A percentile compares a stretch with the other conserved stretches of the same genome.
Conservation (phyloP, 2,797 vertebrate species). For the Crocodylus rhombifer region DNA sequence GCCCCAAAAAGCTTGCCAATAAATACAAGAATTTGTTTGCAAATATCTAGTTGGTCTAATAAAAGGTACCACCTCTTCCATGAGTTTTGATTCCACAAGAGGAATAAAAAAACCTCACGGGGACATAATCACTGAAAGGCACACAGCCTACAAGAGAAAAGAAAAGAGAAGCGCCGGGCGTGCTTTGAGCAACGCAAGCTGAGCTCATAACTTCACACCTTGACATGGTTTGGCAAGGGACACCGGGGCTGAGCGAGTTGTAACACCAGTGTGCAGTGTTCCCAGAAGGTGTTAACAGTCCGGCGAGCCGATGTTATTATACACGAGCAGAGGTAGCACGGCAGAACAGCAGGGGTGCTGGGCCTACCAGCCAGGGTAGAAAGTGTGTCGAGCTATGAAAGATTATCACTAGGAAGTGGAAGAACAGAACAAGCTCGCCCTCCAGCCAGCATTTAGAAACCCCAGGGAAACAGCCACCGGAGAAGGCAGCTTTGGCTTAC, state of each 20-base stretch:
- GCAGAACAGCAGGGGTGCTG: conserved; percentile 59
- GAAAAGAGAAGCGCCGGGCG: conserved; percentile 59
- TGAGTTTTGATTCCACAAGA: neutral
- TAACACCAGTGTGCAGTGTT: conserved; percentile 62
- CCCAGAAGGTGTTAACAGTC: conserved; percentile 72
- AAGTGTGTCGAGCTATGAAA: conserved; percentile 47
- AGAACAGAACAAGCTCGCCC: neutral
- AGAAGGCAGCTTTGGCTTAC: no score
- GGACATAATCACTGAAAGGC: conserved; percentile 53
- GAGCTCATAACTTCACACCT: neutral
- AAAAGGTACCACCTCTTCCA: no score
- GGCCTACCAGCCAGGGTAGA: conserved; percentile 45
- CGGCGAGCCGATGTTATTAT: conserved; percentile 51
- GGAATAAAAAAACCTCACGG: conserved; percentile 27
- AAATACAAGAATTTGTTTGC: no score
- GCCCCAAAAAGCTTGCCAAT: no score
- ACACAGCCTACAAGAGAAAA: conserved; percentile 14
- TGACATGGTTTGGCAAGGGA: conserved; percentile 59
- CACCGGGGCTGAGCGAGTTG: conserved; percentile 42
- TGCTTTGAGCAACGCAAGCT: conserved; percentile 59
- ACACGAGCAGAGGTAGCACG: conserved; percentile 59
- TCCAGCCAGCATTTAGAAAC: no score
- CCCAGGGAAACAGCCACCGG: no score
- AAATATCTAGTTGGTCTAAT: no score
- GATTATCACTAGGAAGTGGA: conserved; percentile 60